Conservation (phyloP, 2,888 invertebrate species). For the Agrypnus murinus region DNA sequence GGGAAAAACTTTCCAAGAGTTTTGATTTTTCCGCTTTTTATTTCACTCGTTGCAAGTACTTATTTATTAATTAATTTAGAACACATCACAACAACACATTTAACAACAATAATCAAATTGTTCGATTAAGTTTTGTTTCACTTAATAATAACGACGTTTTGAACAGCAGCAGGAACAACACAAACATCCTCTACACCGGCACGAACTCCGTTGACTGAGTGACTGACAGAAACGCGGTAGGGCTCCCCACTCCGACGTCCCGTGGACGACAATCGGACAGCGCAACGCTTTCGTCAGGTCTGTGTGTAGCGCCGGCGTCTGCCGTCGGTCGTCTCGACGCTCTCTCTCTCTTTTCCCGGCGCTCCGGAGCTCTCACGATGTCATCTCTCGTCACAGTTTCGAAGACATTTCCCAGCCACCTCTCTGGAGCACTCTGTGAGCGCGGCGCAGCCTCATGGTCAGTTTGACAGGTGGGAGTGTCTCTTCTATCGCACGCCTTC, state of each 20-base stretch:
- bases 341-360: slow-evolving; percentile 52
- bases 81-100: slow-evolving; percentile 48
- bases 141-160: slow-evolving; percentile 42
- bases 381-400: slow-evolving; percentile 70
- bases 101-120: slow-evolving; percentile 12
- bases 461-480: slow-evolving; percentile 70
- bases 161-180: slow-evolving; percentile 55
- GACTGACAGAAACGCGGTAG: slow-evolving; percentile 70
- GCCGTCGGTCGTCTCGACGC: slow-evolving; percentile 60
- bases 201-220: slow-evolving; percentile 71
- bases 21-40: too few relatives aligned
- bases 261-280: slow-evolving; percentile 57
- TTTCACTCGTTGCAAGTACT: slow-evolving; percentile 9
- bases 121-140: slow-evolving; percentile 29
- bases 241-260: slow-evolving; percentile 63
- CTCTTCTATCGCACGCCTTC: slow-evolving; percentile 61
- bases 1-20: too few relatives aligned
- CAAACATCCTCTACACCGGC: slow-evolving; percentile 66
- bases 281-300: slow-evolving; percentile 69
- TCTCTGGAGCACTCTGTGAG: slow-evolving; percentile 59
- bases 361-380: slow-evolving; percentile 62
- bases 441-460: slow-evolving; percentile 70
- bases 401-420: slow-evolving; percentile 66
- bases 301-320: slow-evolving; percentile 68
- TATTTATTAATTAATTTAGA: slow-evolving; percentile 24